Conservation (phyloP, 2,113 vertebrate species). For the Forbesichthys agassizii region DNA sequence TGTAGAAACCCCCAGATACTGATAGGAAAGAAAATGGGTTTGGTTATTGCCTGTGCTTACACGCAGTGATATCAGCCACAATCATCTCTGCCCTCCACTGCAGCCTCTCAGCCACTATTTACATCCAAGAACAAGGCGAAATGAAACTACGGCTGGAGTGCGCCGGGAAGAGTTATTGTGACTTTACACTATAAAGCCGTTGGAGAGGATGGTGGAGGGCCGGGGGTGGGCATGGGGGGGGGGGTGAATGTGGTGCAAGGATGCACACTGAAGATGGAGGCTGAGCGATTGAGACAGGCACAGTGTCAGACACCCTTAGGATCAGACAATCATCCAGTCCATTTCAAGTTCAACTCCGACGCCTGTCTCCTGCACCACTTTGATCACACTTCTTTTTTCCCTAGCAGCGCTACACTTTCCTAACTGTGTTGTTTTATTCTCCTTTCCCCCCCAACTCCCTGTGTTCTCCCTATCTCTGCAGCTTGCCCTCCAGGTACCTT, state of each 20-base stretch:
- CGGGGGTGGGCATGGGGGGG: neutral
- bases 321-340: constrained; percentile 1
- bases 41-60: constrained; percentile 59
- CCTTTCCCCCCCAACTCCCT: constrained; percentile 5
- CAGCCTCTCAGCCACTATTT: constrained; percentile 17
- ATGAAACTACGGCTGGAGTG: neutral
- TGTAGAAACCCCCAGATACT: constrained; percentile 35
- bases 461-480: constrained; percentile 54
- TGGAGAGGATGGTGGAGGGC: neutral
- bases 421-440: constrained; percentile 31
- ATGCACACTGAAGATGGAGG: too few species aligned
- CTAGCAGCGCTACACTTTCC: neutral
- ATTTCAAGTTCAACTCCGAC: neutral
- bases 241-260: neutral
- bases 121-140: constrained; percentile 2
- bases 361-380: neutral
- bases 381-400: neutral
- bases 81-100: constrained; percentile 58
- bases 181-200: constrained; percentile 1
- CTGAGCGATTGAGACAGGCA: neutral
- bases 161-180: constrained; percentile 1
- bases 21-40: constrained; percentile 57
- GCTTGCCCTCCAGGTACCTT: constrained; percentile 94
- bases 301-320: constrained; percentile 3
- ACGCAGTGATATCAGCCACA: constrained; percentile 51